Base-by-base conservation (phyloP, 2,797 vertebrate species). In the Pterois miles region DNA sequence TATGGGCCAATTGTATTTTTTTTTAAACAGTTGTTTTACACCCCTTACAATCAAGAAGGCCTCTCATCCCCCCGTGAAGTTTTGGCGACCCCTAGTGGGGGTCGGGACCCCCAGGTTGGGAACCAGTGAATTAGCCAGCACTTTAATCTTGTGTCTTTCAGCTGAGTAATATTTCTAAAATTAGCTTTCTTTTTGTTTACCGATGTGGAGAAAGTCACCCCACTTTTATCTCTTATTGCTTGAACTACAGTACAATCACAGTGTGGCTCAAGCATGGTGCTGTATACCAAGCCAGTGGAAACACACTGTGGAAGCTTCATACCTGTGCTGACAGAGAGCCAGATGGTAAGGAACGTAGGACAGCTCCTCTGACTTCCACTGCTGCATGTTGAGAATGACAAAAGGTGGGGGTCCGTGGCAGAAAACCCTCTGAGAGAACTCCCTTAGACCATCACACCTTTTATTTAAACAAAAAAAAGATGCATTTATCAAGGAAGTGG, bases 311-410 rank as follows among this genome's bases (percentile, higher is more conserved):
- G 22, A 62, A 14, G n/a, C 23, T 43, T 27, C 86, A 53, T 92
- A 98, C 97, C 96, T 96, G 84, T 96, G 95, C 81, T 97, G 95
- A 64, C 95, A 97, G 84, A 98, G 93, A 71, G 94, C 96, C 85
- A 97, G 91, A 52, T 96, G 94, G 82, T 97, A 98, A 0, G 97
- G 97, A 20, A 97, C 96, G 56, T 97, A 97, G 4, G 96, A 96
- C 75, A 98, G 92, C 40, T 97, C 96, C 90, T 97, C 97, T 7
- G 96, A 96, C 88, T 95, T 96, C 97, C 97, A 98, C 82, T 96
- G 95, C 91, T 98, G 96, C 97, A 97, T 97, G 92, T 98, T 97
- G 82, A 97, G 92, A 71, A 98, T 97, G 81, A 98, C 95, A 83
- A 98, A 97, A 18, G 97, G 96, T 6, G 97, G 97, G 4, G 96